Evolutionary conservation across 1,140 invertebrate species (phyloP), one percentile per base, ranked within the genome.

Genomic region (Mycetomoellerius zeteki): DNA sequence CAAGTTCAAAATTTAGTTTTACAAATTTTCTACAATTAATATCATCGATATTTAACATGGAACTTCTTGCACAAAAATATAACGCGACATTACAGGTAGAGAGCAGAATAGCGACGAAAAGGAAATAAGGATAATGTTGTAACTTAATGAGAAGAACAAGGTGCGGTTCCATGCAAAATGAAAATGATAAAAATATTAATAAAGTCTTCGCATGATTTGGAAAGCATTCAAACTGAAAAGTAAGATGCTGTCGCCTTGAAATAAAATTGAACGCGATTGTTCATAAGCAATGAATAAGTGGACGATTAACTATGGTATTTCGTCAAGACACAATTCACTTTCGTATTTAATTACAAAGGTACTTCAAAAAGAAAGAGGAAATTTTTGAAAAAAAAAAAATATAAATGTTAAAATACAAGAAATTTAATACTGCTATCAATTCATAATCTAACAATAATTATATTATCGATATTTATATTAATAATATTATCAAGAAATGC

Each of bases 211-310:
- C 62, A 50, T 14, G 10, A 69, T 30, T 62, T 8, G 21, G 60
- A 86, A 90, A 85, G 80, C 71, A 72, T 90, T 84, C 50, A 93
- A 94, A 94, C 93, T 94, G 93, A 94, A 93, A 93, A 94, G 93
- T 93, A 89, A 92, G 90, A 88, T 81, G 93, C 93, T 93, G 93
- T 91, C 88, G 87, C 86, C 62, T 88, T 64, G 56, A 91, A 87
- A 85, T 75, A 72, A 92, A 91, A 86, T 58, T 27, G 1, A 76
- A 24, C 14, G 52, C 64, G 3, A 65, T 21, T 52, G 33, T 47
- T 56, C 19, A 30, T 52, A 75, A 56, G 71, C 75, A 43, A 43
- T 62, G 7, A 86, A 62, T 37, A 65, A 64, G 47, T 52, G 16
- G 43, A 78, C 50, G 67, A 50, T 69, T 71, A 27, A 50, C 19